These are phyloP conservation scores for Monodelphis domestica DNA, from an alignment of 2,797 vertebrate genomes.

Conservation along the genomic window DNA sequence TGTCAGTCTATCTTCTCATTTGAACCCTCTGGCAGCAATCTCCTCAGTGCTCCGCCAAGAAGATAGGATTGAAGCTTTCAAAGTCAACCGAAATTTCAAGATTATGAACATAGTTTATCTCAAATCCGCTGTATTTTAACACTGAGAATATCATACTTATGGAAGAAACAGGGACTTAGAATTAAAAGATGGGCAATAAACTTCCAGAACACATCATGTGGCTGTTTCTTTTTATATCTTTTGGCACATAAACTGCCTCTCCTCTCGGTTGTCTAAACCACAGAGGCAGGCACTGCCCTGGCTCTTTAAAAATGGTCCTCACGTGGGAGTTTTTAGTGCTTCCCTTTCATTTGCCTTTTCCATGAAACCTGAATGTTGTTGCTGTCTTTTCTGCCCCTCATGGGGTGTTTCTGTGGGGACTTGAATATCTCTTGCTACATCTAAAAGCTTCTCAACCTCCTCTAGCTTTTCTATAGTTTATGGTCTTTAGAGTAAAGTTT, in stretches of 20 bases:
- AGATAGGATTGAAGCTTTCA: constrained; percentile 59
- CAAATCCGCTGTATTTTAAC: constrained; percentile 58
- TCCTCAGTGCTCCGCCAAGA: constrained; percentile 37
- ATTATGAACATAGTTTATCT: constrained; percentile 62
- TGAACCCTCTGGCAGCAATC: constrained; percentile 32
- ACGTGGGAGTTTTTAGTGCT: constrained; percentile 37
- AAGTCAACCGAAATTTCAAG: constrained; percentile 58
- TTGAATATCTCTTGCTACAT: constrained; percentile 51
- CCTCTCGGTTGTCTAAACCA: constrained; percentile 70
- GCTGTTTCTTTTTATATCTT: constrained; percentile 71
- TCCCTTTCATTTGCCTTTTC: constrained; percentile 63
- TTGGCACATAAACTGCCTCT: constrained; percentile 64
- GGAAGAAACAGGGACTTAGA: constrained; percentile 61
- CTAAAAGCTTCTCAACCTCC: constrained; percentile 54
- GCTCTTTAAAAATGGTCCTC: constrained; percentile 73
- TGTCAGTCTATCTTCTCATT: constrained; percentile 40
- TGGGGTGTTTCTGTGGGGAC: constrained; percentile 61
- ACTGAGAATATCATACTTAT: constrained; percentile 59
- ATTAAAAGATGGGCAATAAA: constrained; percentile 58
- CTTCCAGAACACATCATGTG: constrained; percentile 56
- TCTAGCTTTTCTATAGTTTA: constrained; percentile 29
- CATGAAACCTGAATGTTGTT: constrained; percentile 68
- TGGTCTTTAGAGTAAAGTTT: constrained; percentile 45
- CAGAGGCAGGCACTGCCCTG: constrained; percentile 52
- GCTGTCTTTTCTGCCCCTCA: constrained; percentile 60